A percentile compares a stretch with the other conserved stretches of the same genome.
These are phyloP conservation scores for Solea senegalensis DNA, from an alignment of 2,113 vertebrate species.

Conservation along the genomic window DNA sequence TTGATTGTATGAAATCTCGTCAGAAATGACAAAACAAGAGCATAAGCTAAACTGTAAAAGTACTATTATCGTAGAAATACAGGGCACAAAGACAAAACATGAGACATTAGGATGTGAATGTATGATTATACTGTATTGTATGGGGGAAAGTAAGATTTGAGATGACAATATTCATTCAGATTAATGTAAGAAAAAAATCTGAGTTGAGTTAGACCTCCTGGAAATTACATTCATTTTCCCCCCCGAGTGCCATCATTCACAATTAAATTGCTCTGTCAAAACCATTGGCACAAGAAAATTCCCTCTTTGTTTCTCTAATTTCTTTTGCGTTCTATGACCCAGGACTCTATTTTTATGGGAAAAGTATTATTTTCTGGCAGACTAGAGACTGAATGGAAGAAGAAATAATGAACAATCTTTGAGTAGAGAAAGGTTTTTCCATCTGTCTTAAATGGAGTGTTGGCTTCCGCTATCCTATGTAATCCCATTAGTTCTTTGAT, in stretches of 20 bases:
- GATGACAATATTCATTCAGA: neutral
- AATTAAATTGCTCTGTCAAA: slow-evolving; percentile 52
- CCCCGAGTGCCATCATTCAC: slow-evolving; percentile 28
- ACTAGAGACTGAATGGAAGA: slow-evolving; percentile 40
- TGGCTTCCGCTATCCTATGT: slow-evolving; percentile 64
- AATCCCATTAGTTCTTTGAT: slow-evolving; percentile 72
- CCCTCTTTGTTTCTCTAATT: slow-evolving; percentile 33
- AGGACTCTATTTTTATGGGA: slow-evolving; percentile 16
- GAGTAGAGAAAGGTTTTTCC: slow-evolving; percentile 42
- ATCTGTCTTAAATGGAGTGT: slow-evolving; percentile 43
- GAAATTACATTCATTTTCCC: slow-evolving; percentile 43
- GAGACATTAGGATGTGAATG: neutral
- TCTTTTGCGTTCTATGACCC: slow-evolving; percentile 17
- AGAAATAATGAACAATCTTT: slow-evolving; percentile 55
- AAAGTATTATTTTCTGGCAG: slow-evolving; percentile 48
- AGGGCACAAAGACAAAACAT: neutral
- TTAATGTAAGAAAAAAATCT: neutral
- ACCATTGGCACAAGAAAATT: slow-evolving; percentile 4
- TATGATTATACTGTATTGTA: neutral
- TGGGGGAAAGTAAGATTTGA: neutral
- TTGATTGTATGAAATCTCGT: neutral
- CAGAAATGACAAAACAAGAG: neutral
- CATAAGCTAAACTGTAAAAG: neutral
- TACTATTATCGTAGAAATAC: neutral
- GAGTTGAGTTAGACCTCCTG: slow-evolving; percentile 3